Evolutionary conservation across 2,113 vertebrate genomes (phyloP).

Genomic region (Polypterus bichir): DNA sequence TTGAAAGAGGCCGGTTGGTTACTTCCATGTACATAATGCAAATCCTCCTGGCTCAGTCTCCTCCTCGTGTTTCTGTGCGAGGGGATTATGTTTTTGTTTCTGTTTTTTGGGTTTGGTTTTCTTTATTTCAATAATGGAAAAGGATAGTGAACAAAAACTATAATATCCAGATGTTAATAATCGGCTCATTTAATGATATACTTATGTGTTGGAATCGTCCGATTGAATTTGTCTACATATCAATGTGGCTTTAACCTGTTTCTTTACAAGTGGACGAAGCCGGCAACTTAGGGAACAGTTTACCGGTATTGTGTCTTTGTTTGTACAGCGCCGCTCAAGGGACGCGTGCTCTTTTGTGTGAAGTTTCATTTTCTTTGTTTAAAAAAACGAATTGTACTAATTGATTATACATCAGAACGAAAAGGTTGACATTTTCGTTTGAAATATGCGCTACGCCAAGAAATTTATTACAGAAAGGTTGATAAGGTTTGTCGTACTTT

Average conservation of each 20-base stretch:
- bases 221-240: neutral
- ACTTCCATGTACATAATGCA: conserved; percentile 25
- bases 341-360: conserved; percentile 59
- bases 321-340: conserved; percentile 30
- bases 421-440: conserved; percentile 12
- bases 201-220: neutral
- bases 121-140: conserved; percentile 6
- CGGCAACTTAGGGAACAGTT: conserved; percentile 28
- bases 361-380: conserved; percentile 39
- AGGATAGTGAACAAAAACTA: neutral
- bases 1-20: neutral
- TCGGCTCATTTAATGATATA: neutral
- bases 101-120: neutral
- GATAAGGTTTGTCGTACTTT: conserved; percentile 58
- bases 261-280: conserved; percentile 17
- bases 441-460: conserved; percentile 59
- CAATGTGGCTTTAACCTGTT: conserved; percentile 18
- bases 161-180: neutral
- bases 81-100: neutral
- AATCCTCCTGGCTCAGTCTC: conserved; percentile 31
- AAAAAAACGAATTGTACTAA: conserved; percentile 29
- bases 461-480: conserved; percentile 60
- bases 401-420: conserved; percentile 23
- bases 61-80: conserved; percentile 9
- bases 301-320: conserved; percentile 58